Conservation (phyloP, 2,888 invertebrate genomes). For the Boloria selene region DNA sequence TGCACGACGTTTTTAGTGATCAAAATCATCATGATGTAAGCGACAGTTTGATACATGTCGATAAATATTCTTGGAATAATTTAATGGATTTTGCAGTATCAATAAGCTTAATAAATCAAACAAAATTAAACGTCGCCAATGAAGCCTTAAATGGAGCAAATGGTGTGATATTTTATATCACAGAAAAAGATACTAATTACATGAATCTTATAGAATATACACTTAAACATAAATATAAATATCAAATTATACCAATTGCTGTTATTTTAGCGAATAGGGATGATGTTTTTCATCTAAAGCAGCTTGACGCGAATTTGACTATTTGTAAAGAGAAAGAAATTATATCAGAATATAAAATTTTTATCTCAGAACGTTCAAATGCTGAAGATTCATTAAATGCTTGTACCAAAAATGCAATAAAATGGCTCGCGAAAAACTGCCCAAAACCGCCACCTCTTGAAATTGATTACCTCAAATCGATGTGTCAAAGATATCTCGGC, state of each 20-base stretch:
- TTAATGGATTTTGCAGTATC: constrained; percentile 76
- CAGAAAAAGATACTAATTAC: constrained; percentile 56
- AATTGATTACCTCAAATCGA: constrained; percentile 80
- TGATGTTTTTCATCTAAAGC: constrained; percentile 43
- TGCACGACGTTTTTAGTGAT: constrained; percentile 72
- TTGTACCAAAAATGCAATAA: constrained; percentile 66
- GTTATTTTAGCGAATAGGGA: constrained; percentile 59
- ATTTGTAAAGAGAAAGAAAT: constrained; percentile 53
- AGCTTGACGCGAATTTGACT: constrained; percentile 53
- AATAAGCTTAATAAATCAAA: constrained; percentile 59
- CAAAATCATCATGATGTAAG: constrained; percentile 61
- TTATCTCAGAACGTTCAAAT: constrained; percentile 55
- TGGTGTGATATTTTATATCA: constrained; percentile 65
- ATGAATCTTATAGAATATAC: constrained; percentile 56
- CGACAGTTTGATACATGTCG: constrained; percentile 63
- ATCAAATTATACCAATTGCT: constrained; percentile 70
- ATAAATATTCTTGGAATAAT: constrained; percentile 74
- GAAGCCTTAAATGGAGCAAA: constrained; percentile 74
- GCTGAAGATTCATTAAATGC: constrained; percentile 56
- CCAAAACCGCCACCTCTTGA: constrained; percentile 79
- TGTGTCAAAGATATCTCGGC: constrained; percentile 81
- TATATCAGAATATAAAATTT: constrained; percentile 67
- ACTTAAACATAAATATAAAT: constrained; percentile 63
- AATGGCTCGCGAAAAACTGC: constrained; percentile 77
- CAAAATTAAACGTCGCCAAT: constrained; percentile 46